Percentiles rank a stretch among this genome's conserved stretches.
Conservation (phyloP, 2,888 invertebrate species). For the Auanema freiburgensis region DNA sequence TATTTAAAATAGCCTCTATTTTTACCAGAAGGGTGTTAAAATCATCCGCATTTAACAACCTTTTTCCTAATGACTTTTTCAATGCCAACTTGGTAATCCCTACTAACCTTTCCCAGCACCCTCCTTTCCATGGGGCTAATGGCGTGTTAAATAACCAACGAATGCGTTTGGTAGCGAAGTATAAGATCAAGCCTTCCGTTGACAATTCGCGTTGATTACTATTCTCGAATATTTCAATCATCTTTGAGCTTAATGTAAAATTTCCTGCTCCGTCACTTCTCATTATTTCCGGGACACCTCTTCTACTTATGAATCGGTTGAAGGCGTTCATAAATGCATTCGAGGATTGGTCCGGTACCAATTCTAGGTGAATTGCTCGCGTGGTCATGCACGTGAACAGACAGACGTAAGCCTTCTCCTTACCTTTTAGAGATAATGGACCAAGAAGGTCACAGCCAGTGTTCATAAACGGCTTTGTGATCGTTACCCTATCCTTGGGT, state of each 20-base stretch:
- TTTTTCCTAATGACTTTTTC: slow-evolving; percentile 2
- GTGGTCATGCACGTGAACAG: slow-evolving; percentile 1
- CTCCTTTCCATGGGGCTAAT: slow-evolving; percentile 10
- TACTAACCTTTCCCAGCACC: background rate
- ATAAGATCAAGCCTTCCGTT: background rate
- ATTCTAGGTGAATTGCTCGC: background rate
- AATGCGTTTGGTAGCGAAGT: background rate
- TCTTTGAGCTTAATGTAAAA: background rate
- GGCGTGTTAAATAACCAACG: slow-evolving; percentile 1
- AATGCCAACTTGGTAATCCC: background rate
- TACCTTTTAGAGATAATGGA: background rate
- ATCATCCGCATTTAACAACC: background rate
- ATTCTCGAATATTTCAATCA: too few species aligned
- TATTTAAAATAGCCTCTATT: background rate
- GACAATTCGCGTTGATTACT: background rate
- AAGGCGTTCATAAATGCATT: background rate
- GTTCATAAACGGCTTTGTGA: background rate
- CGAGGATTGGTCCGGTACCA: background rate
- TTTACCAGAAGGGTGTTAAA: background rate
- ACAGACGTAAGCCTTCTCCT: background rate
- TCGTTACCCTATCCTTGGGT: background rate
- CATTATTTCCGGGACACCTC: slow-evolving; percentile 1
- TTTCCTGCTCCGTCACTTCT: background rate
- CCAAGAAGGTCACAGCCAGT: background rate
- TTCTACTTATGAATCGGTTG: background rate